Percentiles rank a stretch among this genome's conserved stretches.
Evolutionary conservation across 2,797 vertebrate species (phyloP).

Genomic region (Cheirogaleus major): DNA sequence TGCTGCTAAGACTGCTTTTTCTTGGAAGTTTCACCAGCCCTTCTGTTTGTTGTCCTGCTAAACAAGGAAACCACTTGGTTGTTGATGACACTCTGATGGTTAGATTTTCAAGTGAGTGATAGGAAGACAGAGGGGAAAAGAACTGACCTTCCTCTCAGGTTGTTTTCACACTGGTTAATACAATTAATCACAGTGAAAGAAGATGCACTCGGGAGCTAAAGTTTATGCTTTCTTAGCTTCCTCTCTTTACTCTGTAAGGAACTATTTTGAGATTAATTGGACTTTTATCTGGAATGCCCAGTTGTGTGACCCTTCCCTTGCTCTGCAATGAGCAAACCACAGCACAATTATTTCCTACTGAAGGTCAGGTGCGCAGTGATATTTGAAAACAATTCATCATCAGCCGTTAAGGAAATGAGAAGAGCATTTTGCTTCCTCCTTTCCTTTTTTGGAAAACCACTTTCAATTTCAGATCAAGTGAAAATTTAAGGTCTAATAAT

Average conservation of each 20-base stretch:
- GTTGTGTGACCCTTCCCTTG: constrained; percentile 50
- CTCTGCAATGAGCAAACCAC: constrained; percentile 19
- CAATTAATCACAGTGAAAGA: constrained; percentile 69
- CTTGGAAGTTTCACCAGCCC: constrained; percentile 33
- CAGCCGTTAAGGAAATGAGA: background rate
- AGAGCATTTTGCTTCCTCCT: constrained; percentile 21
- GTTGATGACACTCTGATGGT: constrained; percentile 66
- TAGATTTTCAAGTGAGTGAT: constrained; percentile 59
- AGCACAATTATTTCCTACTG: constrained; percentile 43
- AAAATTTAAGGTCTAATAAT: constrained; percentile 14
- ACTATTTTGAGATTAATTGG: constrained; percentile 71
- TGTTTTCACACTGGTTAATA: constrained; percentile 69
- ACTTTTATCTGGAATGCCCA: constrained; percentile 62
- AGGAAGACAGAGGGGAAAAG: background rate
- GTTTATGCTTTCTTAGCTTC: background rate
- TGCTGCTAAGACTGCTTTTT: constrained; percentile 49
- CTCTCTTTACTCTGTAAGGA: constrained; percentile 57
- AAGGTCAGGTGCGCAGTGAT: constrained; percentile 38
- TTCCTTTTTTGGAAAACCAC: constrained; percentile 37
- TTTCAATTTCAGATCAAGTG: constrained; percentile 39
- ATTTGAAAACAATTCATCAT: constrained; percentile 69
- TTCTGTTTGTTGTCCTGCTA: constrained; percentile 55
- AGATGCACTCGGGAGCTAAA: constrained; percentile 62
- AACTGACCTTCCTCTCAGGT: constrained; percentile 41
- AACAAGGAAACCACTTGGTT: constrained; percentile 71